Evolutionary conservation across 1,140 invertebrate genomes (phyloP), one percentile per base, ranked within the genome.

Genomic region (Drosophila littoralis): DNA sequence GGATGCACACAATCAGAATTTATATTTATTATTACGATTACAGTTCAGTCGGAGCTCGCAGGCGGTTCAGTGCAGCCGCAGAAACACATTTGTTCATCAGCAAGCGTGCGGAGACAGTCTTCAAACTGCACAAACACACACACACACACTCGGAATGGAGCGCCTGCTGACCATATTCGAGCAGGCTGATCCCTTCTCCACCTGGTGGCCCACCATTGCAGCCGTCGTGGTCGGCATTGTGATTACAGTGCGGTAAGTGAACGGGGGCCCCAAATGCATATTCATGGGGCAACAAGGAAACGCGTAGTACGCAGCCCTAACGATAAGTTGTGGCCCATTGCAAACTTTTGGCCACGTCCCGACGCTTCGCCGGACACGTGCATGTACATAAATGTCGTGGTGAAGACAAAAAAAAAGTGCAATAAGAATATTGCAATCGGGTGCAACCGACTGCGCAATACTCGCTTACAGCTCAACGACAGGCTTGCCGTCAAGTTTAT

Each of bases 151-250:
- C 13, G 32, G 4, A 35, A 86, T 88, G 83, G 84, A 88, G 32
- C 84, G 83, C 22, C 76, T 88, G 77, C 50, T 88, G 79, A 88
- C 76, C 79, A 75, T 90, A 52, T 86, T 92, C 46, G 89, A 92
- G 63, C 51, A 91, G 65, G 91, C 91, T 46, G 92, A 92, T 91
- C 91, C 91, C 74, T 92, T 92, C 61, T 69, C 85, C 54, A 90
- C 89, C 17, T 92, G 92, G 92, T 92, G 92, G 92, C 92, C 92
- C 17, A 81, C 90, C 32, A 92, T 92, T 58, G 80, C 88, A 13
- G 91, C 92, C 40, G 51, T 82, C 13, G 72, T 81, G 58, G 90
- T 92, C 52, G 91, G 91, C 51, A 46, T 92, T 63, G 74, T 86
- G 67, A 91, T 91, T 68, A 84, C 83, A n/a, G 79, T 92, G 75